Evolutionary conservation across 2,797 vertebrate genomes (phyloP).

Genomic region (Aythya fuligula): DNA sequence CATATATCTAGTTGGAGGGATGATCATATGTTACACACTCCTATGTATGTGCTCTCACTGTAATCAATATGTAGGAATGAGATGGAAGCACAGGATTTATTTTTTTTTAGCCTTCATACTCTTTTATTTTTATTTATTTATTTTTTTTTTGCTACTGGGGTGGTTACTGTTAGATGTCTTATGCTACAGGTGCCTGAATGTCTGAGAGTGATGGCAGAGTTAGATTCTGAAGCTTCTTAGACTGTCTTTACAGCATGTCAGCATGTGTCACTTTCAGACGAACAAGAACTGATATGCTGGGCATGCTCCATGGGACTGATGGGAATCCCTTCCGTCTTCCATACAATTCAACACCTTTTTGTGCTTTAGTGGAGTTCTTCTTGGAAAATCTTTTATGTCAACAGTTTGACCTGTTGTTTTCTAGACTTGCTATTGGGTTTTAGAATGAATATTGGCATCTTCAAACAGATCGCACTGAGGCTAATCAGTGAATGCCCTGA

Average conservation of each 20-base stretch:
- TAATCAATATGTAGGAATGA: accelerated
- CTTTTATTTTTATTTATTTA: neutral
- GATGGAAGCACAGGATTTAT: neutral
- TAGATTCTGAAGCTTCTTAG: neutral
- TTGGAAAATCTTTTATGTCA: neutral
- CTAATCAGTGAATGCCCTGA: too few species aligned
- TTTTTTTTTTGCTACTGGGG: neutral
- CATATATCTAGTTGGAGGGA: neutral
- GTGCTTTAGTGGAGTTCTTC: neutral
- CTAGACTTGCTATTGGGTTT: neutral
- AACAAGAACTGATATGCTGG: neutral
- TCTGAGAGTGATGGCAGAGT: neutral
- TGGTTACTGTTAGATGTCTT: too few species aligned
- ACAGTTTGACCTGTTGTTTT: neutral
- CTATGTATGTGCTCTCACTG: neutral
- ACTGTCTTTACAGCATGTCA: accelerated
- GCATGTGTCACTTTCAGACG: neutral
- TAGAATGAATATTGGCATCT: too few species aligned
- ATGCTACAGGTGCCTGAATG: neutral
- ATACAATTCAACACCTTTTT: neutral
- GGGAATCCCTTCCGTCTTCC: neutral
- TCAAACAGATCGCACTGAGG: neutral
- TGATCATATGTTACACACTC: accelerated
- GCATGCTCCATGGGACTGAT: accelerated
- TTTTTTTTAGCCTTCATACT: neutral